Percentiles rank a stretch among this genome's conserved stretches.
Evolutionary conservation across 2,888 invertebrate genomes (phyloP).

Genomic region (Seladonia tumulorum): DNA sequence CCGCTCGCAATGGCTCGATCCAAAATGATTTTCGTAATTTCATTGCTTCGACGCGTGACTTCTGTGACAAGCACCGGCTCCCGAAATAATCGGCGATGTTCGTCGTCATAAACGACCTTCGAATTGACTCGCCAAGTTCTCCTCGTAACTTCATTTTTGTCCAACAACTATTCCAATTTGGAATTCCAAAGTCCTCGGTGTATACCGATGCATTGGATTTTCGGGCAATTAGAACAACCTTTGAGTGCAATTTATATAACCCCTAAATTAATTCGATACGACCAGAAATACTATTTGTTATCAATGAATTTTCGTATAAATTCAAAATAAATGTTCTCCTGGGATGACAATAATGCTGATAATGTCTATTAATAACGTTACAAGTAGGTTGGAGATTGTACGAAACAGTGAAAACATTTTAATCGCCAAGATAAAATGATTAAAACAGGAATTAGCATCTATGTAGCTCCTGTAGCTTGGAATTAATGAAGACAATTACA

Average conservation of each 20-base stretch:
- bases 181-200: too few species aligned
- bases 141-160: background rate
- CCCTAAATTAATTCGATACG: background rate
- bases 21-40: background rate
- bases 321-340: background rate
- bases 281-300: background rate
- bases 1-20: background rate
- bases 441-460: too few species aligned
- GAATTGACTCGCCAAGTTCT: background rate
- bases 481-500: too few species aligned
- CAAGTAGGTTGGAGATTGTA: background rate
- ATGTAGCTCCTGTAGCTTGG: too few species aligned
- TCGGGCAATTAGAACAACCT: background rate
- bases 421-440: too few species aligned
- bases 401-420: background rate
- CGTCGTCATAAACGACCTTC: background rate
- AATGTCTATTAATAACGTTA: background rate
- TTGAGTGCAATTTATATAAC: background rate
- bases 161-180: too few species aligned
- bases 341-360: background rate
- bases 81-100: background rate
- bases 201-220: too few species aligned
- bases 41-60: background rate
- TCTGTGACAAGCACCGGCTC: background rate
- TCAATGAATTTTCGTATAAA: slow-evolving; percentile 1